Conservation (phyloP, 2,797 vertebrate genomes). For the Orientallactaga sibirica region DNA sequence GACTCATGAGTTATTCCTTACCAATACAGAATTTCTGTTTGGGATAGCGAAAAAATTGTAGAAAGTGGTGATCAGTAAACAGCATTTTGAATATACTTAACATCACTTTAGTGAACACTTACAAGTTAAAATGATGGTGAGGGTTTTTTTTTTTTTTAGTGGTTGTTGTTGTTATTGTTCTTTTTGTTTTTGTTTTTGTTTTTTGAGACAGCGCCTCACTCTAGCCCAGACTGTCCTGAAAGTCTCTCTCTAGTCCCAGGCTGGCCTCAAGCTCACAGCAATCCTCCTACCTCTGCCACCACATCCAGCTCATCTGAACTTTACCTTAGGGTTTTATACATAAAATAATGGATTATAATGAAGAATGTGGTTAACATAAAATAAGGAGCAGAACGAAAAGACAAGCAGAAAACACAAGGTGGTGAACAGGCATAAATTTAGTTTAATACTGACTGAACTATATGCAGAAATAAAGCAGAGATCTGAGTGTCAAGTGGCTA, state of each 20-base stretch:
- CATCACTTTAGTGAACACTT: slow-evolving; percentile 6
- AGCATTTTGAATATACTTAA: slow-evolving; percentile 21
- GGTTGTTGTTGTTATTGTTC: too few species aligned
- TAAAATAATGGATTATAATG: not conserved
- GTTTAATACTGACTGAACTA: not conserved
- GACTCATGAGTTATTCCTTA: not conserved
- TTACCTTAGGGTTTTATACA: slow-evolving; percentile 32
- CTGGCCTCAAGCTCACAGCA: too few species aligned
- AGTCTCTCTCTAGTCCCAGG: too few species aligned
- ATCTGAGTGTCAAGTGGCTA: not conserved
- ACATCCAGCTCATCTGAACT: not conserved
- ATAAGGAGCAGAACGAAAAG: slow-evolving; percentile 35
- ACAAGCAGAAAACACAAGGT: not conserved
- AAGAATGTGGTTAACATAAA: slow-evolving; percentile 5
- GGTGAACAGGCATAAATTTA: not conserved
- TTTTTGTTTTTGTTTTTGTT: not conserved
- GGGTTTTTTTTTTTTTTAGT: too few species aligned
- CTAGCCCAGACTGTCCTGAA: too few species aligned
- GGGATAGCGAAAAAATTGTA: slow-evolving; percentile 26
- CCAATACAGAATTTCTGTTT: not conserved
- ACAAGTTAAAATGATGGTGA: not conserved
- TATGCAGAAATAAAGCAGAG: not conserved
- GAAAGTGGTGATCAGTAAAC: not conserved
- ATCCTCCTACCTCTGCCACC: too few species aligned
- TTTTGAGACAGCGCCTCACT: not conserved